These are phyloP conservation scores for Elachura formosa DNA, from an alignment of 2,113 vertebrate species.

Conservation along the genomic window DNA sequence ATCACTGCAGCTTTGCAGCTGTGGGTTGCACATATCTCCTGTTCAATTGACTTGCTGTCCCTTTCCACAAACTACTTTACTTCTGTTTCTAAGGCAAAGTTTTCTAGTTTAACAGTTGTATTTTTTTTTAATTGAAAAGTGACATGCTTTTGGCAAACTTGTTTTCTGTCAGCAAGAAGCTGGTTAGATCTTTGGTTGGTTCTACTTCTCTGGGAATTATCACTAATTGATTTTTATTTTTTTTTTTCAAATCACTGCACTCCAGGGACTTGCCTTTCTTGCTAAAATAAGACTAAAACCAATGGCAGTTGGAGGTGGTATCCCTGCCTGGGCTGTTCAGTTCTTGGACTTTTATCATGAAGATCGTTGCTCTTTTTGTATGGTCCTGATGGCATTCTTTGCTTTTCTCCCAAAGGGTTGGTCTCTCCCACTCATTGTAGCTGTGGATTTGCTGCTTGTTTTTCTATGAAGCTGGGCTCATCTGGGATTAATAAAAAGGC, in stretches of 20 bases:
- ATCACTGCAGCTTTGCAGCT: neutral
- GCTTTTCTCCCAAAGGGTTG: neutral
- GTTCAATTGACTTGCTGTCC: constrained; percentile 27
- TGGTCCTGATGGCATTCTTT: neutral
- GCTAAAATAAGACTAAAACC: neutral
- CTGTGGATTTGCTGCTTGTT: neutral
- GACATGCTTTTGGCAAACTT: constrained; percentile 28
- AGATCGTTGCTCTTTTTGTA: neutral
- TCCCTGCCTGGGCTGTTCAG: neutral
- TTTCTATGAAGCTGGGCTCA: neutral
- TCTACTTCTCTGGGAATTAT: constrained; percentile 6
- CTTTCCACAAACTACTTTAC: constrained; percentile 14
- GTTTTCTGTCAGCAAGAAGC: constrained; percentile 21
- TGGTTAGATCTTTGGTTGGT: constrained; percentile 26
- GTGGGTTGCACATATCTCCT: neutral
- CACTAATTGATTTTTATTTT: constrained; percentile 24
- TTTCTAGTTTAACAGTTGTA: constrained; percentile 1
- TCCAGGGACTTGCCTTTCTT: neutral
- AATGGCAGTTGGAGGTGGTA: neutral
- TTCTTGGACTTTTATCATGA: neutral
- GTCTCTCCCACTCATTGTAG: neutral
- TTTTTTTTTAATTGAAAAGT: constrained; percentile 43
- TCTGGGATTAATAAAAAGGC: constrained; percentile 32
- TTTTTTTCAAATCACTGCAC: neutral
- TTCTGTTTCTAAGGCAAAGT: neutral